Evolutionary conservation across 1,140 invertebrate genomes (phyloP), one percentile per base, ranked within the genome.

Genomic region (Solenopsis invicta): DNA sequence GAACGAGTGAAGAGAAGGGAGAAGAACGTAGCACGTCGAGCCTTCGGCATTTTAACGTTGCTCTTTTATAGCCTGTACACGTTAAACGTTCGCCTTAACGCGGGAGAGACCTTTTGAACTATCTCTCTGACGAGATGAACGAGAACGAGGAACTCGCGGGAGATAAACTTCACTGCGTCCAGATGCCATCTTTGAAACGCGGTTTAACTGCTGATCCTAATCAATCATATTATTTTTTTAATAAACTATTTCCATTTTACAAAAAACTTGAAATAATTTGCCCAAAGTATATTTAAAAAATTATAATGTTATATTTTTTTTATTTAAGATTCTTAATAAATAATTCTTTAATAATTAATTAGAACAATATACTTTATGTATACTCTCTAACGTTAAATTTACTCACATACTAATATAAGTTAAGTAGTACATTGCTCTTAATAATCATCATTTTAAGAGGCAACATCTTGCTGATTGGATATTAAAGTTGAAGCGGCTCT

Each of bases 101-200:
- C 54, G 24, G n/a, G 72, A 75, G 24, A 56, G 78, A 87, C 74
- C 78, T 87, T 66, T 87, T 77, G 87, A 77, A 77, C 71, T 62
- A 69, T 75, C 21, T 62, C 21, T 64, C 21, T 45, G 50, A 29
- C 21, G 78, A 71, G 78, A 81, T 81, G 50, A 50, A 81, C 78
- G 34, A 80, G 77, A 62, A 82, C 54, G 59, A 56, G 59, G 64
- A 84, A 78, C 24, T 81, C 37, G 59, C 59, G 61, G 29, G 48
- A 71, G 34, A 81, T 72, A 69, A 50, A n/a, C 29, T 87, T 66
- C 10, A n/a, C 21, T 34, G 29, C 52, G 4, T 48, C n/a, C 45
- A 50, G 45, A 48, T 1, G 52, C n/a, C 37, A 74, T 48, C 48
- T 61, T 84, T 50, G 0, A 41, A 61, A n/a, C 2, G 24, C n/a